Base-by-base conservation (phyloP, 2,113 vertebrate genomes). In the Lamprologus callipterus region DNA sequence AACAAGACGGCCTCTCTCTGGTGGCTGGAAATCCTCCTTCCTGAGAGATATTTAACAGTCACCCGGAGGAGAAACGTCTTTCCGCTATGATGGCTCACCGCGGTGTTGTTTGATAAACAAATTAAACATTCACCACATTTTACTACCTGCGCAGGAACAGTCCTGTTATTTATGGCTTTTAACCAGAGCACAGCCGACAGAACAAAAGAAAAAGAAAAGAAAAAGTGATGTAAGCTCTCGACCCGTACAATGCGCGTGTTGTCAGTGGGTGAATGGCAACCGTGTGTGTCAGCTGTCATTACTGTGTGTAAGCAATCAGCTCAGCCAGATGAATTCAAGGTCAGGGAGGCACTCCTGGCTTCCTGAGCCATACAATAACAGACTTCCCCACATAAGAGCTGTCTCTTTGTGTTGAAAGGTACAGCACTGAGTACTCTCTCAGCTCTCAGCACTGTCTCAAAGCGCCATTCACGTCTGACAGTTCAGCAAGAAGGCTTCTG, bases 301-400 rank as follows among this genome's bases (percentile, higher is more conserved):
- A 87, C 87, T 89, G 21, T 28, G 65, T 78, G 90, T 80, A 85
- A 88, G 85, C 79, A 91, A 86, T 89, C 87, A 85, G 80, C 80
- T 63, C 73, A 33, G 4, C 57, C 53, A 55, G 55, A 89, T 87
- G 87, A 63, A 82, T 73, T 80, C 89, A 93, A 92, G 89, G 91
- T 92, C 91, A 90, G 75, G 60, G 21, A 90, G 73, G 57, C 53
- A 40, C 83, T 78, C 84, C 47, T 47, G 80, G 19, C 35, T 58
- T 73, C 75, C 51, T 63, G 70, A 91, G 87, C 57, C 33, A 19
- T 40, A 47, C 81, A 88, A 84, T 53, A 90, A 89, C 84, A 87
- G 88, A 90, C 87, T 78, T 90, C 54, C 70, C 88, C 68, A 5
- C 63, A 78, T 63, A 58, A 75, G 87, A 88, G 85, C 87, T 84